A percentile compares a stretch with the other conserved stretches of the same genome.
These are phyloP conservation scores for Nasonia giraulti DNA, from an alignment of 1,140 invertebrate species.

Conservation along the genomic window DNA sequence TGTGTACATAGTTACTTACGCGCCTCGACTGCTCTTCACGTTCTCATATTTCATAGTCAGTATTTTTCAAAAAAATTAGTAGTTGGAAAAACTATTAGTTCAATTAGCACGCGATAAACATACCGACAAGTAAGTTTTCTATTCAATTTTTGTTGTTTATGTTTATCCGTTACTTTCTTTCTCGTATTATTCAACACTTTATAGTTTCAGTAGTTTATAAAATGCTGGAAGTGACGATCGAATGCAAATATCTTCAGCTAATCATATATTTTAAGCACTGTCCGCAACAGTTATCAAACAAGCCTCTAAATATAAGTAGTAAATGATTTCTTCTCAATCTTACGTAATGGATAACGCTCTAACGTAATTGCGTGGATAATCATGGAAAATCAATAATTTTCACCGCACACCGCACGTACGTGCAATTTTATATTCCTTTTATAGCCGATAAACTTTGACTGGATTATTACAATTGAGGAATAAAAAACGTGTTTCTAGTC, in stretches of 20 bases:
- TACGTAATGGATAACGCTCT: not conserved
- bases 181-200: too few species aligned
- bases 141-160: not conserved
- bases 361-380: not conserved
- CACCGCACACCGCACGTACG: too few species aligned
- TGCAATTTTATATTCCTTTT: not conserved
- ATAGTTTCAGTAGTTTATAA: not conserved
- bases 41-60: not conserved
- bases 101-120: too few species aligned
- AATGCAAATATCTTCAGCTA: not conserved
- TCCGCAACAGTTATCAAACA: not conserved
- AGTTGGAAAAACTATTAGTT: too few species aligned
- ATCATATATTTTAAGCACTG: not conserved
- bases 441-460: not conserved
- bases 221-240: too few species aligned
- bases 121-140: too few species aligned
- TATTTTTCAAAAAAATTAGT: not conserved
- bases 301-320: not conserved
- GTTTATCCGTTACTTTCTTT: not conserved
- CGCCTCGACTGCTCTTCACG: not conserved
- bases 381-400: not conserved
- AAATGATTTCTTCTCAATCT: not conserved
- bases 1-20: slow-evolving; percentile 13
- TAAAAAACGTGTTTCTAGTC: not conserved
- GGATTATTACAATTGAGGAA: not conserved